Percentiles rank a stretch among this genome's conserved stretches.
phyloP scores from a whole-genome alignment of 2,113 vertebrate genomes.

The Pungitius pungitius region DNA sequence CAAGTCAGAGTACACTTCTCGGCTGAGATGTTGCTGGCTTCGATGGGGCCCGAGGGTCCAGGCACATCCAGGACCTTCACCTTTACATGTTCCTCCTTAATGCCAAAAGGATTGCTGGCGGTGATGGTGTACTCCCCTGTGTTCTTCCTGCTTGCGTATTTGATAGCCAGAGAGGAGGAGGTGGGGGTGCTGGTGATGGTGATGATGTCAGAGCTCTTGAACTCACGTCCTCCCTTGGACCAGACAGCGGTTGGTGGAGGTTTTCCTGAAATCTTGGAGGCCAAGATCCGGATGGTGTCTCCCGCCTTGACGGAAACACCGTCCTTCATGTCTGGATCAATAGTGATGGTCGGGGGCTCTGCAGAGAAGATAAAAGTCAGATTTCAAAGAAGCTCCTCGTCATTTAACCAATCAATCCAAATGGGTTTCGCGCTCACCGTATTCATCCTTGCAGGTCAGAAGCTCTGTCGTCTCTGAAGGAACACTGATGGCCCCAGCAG shows the following conservation, averaged over 20 bases:
- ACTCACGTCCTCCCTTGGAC: constrained; percentile 95
- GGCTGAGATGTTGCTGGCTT: constrained; percentile 92
- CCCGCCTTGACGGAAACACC: constrained; percentile 93
- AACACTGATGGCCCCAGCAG: constrained; percentile 92
- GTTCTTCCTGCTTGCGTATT: constrained; percentile 95
- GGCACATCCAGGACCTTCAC: constrained; percentile 96
- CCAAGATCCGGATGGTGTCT: constrained; percentile 90
- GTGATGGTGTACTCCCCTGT: constrained; percentile 96
- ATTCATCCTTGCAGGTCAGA: constrained; percentile 95
- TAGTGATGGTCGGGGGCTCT: constrained; percentile 94
- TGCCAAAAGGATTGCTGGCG: constrained; percentile 96
- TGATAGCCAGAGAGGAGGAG: constrained; percentile 89
- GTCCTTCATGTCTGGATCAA: constrained; percentile 94
- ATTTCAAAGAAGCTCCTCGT: not conserved
- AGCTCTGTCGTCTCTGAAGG: constrained; percentile 91
- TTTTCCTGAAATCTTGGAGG: constrained; percentile 94
- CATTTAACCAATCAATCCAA: not conserved
- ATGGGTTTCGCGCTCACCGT: constrained; percentile 82
- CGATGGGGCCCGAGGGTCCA: constrained; percentile 94
- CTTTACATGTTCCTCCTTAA: constrained; percentile 91
- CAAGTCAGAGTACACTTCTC: constrained; percentile 97
- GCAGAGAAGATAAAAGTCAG: constrained; percentile 46
- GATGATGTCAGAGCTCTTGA: constrained; percentile 91
- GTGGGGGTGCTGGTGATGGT: constrained; percentile 89
- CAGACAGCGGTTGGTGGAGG: constrained; percentile 92